A percentile compares a stretch with the other conserved stretches of the same genome.
phyloP scores from a whole-genome alignment of 1,140 invertebrate genomes.

The Pemphigus obesinymphae region DNA sequence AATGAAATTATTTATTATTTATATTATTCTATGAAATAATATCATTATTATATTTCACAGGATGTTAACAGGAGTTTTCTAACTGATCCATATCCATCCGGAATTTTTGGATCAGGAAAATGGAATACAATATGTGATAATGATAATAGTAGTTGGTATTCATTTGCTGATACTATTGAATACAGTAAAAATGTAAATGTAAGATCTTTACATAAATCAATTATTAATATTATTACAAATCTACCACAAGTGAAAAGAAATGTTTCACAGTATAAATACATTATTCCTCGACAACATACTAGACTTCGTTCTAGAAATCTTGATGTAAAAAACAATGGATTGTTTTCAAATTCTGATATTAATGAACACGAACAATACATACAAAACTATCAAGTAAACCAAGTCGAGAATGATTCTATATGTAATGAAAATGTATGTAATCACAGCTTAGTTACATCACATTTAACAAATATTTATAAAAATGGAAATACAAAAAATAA shows the following conservation, averaged over 20 bases:
- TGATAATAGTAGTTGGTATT: not conserved
- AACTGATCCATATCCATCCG: not conserved
- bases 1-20: too few species aligned
- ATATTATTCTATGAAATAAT: too few species aligned
- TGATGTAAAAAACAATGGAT: not conserved
- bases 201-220: not conserved
- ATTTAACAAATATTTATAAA: not conserved
- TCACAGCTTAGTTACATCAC: not conserved
- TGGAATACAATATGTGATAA: slow-evolving; percentile 25
- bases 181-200: not conserved
- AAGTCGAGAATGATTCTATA: not conserved
- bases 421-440: not conserved
- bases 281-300: not conserved
- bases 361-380: not conserved
- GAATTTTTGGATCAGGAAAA: not conserved
- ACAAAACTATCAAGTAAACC: not conserved
- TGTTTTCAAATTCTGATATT: not conserved
- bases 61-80: not conserved
- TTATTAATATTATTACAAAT: slow-evolving; percentile 8
- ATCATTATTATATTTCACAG: slow-evolving; percentile 9
- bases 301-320: not conserved
- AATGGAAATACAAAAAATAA: not conserved
- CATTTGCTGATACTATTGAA: not conserved
- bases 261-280: not conserved
- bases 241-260: not conserved